phyloP scores from a whole-genome alignment of 2,797 vertebrate species.

The Pangasius mekongensis region DNA sequence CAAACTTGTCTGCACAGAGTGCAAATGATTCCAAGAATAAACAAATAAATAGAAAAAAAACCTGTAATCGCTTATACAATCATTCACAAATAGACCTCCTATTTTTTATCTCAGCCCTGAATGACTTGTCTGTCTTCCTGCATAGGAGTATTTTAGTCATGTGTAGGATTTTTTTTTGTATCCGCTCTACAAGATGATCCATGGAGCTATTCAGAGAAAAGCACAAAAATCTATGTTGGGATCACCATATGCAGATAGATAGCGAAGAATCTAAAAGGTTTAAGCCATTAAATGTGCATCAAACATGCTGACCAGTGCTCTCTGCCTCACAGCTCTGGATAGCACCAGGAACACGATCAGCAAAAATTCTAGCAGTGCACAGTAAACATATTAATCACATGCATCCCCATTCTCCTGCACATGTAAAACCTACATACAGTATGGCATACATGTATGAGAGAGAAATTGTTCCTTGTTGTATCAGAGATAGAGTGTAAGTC shows the following conservation, averaged over 20 bases:
- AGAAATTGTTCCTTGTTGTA: background rate
- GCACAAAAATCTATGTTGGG: background rate
- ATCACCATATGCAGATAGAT: slow-evolving; percentile 42
- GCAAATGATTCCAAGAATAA: slow-evolving; percentile 10
- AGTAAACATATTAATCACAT: background rate
- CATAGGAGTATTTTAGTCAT: slow-evolving; percentile 15
- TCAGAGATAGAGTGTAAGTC: background rate
- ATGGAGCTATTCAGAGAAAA: background rate
- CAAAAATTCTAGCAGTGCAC: background rate
- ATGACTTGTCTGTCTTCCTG: slow-evolving; percentile 2
- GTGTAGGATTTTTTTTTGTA: background rate
- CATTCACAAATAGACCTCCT: slow-evolving; percentile 21
- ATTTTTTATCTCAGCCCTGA: background rate
- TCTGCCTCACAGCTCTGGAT: slow-evolving; percentile 11
- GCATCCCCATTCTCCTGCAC: background rate
- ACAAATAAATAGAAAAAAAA: background rate
- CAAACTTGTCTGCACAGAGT: background rate
- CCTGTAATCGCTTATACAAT: background rate
- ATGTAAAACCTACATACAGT: background rate
- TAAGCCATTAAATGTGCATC: slow-evolving; percentile 30
- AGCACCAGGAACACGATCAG: background rate
- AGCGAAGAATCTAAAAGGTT: slow-evolving; percentile 28
- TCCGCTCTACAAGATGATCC: background rate
- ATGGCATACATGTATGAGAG: background rate
- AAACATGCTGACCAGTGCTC: slow-evolving; percentile 34